Conservation (phyloP, 2,797 vertebrate species). For the Sebastes jordani region DNA sequence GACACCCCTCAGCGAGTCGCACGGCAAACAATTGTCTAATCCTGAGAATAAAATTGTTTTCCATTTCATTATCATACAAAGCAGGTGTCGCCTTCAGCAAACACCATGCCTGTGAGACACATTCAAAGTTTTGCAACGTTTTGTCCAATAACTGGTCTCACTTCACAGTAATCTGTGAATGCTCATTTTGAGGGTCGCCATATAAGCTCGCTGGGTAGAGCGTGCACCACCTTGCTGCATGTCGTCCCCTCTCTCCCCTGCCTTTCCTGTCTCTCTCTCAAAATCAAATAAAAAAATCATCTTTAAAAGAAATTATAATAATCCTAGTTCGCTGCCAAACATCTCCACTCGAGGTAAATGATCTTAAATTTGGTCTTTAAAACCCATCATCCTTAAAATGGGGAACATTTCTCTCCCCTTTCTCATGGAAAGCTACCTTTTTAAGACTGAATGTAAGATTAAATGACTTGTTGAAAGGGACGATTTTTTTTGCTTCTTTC, state of each 20-base stretch:
- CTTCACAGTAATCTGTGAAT: constrained; percentile 11
- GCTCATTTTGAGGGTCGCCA: not conserved
- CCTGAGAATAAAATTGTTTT: constrained; percentile 51
- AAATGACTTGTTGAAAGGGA: constrained; percentile 50
- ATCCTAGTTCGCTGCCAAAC: constrained; percentile 12
- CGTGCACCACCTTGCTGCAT: not conserved
- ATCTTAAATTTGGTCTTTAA: constrained; percentile 24
- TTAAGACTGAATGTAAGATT: constrained; percentile 29
- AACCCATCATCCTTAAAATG: constrained; percentile 27
- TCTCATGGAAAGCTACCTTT: constrained; percentile 42
- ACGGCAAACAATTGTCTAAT: constrained; percentile 47
- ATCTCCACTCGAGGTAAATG: constrained; percentile 25
- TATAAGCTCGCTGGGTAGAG: not conserved
- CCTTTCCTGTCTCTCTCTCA: not conserved
- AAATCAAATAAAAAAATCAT: not conserved
- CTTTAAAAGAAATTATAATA: not conserved
- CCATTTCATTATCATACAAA: constrained; percentile 60
- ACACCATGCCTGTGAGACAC: constrained; percentile 20
- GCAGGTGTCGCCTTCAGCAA: constrained; percentile 45
- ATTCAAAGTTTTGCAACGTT: constrained; percentile 30
- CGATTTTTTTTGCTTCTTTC: constrained; percentile 4
- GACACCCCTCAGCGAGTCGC: constrained; percentile 12
- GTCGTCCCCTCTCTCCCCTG: not conserved
- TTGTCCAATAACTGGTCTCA: constrained; percentile 31
- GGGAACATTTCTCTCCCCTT: constrained; percentile 17